Base-by-base conservation (phyloP, 2,888 invertebrate species). In the Drosophila multiciliata region DNA sequence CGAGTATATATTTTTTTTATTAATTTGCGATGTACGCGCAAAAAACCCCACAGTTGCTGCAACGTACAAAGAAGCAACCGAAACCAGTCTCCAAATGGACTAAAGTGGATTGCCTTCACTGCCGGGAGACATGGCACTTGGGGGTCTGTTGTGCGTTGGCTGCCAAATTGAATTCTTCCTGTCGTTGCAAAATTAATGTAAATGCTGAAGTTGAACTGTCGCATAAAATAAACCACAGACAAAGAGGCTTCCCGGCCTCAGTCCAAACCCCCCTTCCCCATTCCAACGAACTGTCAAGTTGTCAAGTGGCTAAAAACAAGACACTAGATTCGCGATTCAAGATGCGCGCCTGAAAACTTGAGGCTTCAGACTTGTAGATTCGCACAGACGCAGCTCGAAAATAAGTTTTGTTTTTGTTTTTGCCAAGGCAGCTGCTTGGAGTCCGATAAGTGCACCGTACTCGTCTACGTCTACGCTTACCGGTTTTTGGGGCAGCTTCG, bases 21-120 rank as follows among this genome's bases (percentile, higher is more conserved):
- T 82, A 61, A 76, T 75, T 82, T 69, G 57, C 80, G 73, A 78
- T 68, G 66, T 66, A 76, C 58, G 64, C 64, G 58, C 49, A 69
- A 63, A 66, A 73, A 67, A 64, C 61, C 48, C 57, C 57, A 52
- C 40, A 20, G 61, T 66, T 59, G 38, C 29, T 36, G 62, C 57
- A 73, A 53, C 50, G 38, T 48, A 67, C n/a, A 61, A 53, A 40
- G n/a, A 49, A 35, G 49, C 60, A 35, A 32, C 58, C 42, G 58
- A 86, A 87, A 89, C 87, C 90, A 75, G 87, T 87, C 63, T 62
- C 55, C 58, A 75, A 78, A 73, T 68, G 66, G 61, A 64, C 66
- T 62, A 61, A 75, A 82, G 85, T 78, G 75, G 90, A 70, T 88
- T 80, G 77, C 90, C 90, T 89, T 89, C 88, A 49, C 36, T 42